Conservation (phyloP, 2,888 invertebrate genomes). For the Gandaritis pyraliata region DNA sequence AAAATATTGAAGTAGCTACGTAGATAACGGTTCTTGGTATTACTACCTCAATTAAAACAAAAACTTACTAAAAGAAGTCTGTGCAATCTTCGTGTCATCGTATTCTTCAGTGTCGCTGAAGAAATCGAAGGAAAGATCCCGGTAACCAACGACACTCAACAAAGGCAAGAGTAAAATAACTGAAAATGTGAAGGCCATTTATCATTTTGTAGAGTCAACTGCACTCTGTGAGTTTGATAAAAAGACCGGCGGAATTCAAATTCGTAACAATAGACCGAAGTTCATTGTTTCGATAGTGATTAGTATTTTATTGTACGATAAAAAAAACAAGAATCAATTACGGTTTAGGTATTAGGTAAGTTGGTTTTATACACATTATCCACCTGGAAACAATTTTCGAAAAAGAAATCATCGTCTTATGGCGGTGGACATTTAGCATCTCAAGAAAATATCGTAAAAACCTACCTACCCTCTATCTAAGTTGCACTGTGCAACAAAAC, state of each 20-base stretch:
- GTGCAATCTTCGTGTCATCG: conserved; percentile 1
- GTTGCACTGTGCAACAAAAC: too few relatives aligned
- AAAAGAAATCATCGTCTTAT: too few relatives aligned
- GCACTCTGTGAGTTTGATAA: neutral
- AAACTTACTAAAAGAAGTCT: conserved; percentile 14
- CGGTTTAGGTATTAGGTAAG: neutral
- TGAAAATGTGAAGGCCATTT: conserved; percentile 13
- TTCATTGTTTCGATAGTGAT: conserved; percentile 22
- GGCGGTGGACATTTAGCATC: too few relatives aligned
- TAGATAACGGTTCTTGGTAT: too few relatives aligned
- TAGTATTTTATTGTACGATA: conserved; percentile 11
- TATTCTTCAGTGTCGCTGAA: conserved; percentile 15
- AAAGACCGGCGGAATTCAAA: conserved; percentile 1
- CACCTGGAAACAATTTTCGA: too few relatives aligned
- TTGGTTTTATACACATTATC: conserved; percentile 1
- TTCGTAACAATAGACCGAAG: conserved; percentile 7
- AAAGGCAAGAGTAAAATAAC: conserved; percentile 5
- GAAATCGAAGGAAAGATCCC: neutral
- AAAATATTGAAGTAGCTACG: too few relatives aligned
- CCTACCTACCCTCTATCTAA: too few relatives aligned
- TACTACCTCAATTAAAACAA: neutral
- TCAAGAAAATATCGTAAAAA: too few relatives aligned
- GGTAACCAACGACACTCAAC: conserved; percentile 1
- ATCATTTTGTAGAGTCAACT: conserved; percentile 3
- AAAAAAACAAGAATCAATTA: conserved; percentile 15